Evolutionary conservation across 2,113 vertebrate genomes (phyloP), one percentile per base, ranked within the genome.

Genomic region (Amphiprion ocellaris): DNA sequence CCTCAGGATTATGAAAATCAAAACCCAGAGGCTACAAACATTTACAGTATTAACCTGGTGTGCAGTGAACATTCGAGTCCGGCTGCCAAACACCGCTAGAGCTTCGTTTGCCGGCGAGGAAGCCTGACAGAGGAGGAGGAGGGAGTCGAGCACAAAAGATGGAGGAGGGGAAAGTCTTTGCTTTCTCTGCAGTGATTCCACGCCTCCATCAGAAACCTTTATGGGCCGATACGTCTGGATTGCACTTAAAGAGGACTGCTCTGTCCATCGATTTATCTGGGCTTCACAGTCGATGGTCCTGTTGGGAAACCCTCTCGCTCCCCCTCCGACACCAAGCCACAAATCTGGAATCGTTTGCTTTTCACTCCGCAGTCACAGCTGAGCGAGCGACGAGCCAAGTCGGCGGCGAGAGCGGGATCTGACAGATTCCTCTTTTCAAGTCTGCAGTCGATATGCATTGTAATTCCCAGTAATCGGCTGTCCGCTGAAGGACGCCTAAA

Each of bases 191-290:
- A 79, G 50, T 75, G 64, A 72, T 74, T 77, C 58, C 61, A 69
- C 23, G 3, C 37, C 47, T 77, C 62, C 47, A 71, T 65, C 8
- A 0, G 44, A 77, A 77, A 74, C 9, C 60, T 76, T 83, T 67
- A 75, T 26, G 62, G 61, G 21, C 59, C 55, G 3, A 54, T 65
- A 69, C 77, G 50, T 79, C 83, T 79, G 69, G 28, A 71, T 41
- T 8, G 54, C 65, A 77, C 70, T 74, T 77, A 64, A 77, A 79
- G 28, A 77, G 39, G 26, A 9, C 67, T 64, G 74, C 77, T 77
- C 53, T 52, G 53, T 50, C 63, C 69, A 83, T 84, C 14, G 73
- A 89, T 89, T 84, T 87, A 75, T 77, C 73, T 68, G 54, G 46
- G 63, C 58, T 86, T 87, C 69, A 65, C 66, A 71, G 41, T 60